A percentile compares a stretch with the other conserved stretches of the same genome.
These are phyloP conservation scores for Scophthalmus maximus DNA, from an alignment of 2,113 vertebrate species.

Conservation along the genomic window DNA sequence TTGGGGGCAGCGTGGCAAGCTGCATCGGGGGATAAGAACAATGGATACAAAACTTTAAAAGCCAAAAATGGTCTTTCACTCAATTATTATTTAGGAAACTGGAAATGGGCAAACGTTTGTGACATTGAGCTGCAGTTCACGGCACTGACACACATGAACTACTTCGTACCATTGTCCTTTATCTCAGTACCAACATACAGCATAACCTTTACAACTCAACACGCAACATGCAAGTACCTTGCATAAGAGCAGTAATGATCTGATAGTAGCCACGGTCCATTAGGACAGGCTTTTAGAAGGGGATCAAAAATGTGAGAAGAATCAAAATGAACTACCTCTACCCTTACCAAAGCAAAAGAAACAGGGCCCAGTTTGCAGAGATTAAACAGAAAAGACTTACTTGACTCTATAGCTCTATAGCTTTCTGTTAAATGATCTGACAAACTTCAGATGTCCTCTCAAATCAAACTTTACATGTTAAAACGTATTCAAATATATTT, in stretches of 20 bases:
- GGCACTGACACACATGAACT: conserved; percentile 45
- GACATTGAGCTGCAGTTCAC: conserved; percentile 39
- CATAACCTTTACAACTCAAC: conserved; percentile 43
- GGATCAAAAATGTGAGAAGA: conserved; percentile 4
- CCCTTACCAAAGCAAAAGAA: conserved; percentile 19
- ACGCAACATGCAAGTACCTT: conserved; percentile 26
- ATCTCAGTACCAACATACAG: conserved; percentile 55
- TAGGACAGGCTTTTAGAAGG: conserved; percentile 14
- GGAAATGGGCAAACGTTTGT: conserved; percentile 51
- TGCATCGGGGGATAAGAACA: conserved; percentile 22
- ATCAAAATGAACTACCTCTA: conserved; percentile 19
- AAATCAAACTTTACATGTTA: conserved; percentile 9
- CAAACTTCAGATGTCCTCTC: not conserved
- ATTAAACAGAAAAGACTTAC: not conserved
- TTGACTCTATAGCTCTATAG: not conserved
- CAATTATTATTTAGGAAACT: conserved; percentile 53
- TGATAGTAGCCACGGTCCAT: conserved; percentile 17
- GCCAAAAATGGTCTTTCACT: conserved; percentile 49
- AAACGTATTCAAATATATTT: conserved; percentile 27
- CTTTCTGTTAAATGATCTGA: conserved; percentile 11
- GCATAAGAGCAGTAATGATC: conserved; percentile 20
- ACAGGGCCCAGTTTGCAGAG: conserved; percentile 7
- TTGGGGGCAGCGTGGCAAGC: conserved; percentile 10
- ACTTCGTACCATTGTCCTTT: conserved; percentile 33
- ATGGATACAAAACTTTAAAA: conserved; percentile 15